phyloP scores from a whole-genome alignment of 2,888 invertebrate genomes.

The Napeogenes sylphis region DNA sequence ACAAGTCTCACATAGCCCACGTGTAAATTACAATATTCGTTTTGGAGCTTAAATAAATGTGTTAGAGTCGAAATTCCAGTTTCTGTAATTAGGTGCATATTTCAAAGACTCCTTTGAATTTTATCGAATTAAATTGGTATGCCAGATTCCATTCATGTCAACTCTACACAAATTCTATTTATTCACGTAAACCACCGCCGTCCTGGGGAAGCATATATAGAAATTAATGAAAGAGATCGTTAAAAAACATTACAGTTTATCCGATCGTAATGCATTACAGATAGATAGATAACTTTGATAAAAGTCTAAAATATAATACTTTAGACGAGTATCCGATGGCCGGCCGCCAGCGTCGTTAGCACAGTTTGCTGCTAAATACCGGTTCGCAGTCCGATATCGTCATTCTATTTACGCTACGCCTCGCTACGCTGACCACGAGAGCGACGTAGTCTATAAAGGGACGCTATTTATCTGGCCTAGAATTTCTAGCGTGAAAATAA shows the following conservation, averaged over 20 bases:
- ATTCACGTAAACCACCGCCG: not conserved
- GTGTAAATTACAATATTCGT: not conserved
- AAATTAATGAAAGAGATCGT: no score
- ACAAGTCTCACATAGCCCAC: constrained; percentile 2
- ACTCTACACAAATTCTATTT: not conserved
- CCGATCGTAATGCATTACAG: no score
- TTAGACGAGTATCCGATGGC: no score
- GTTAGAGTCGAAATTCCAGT: constrained; percentile 1
- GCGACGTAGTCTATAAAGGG: constrained; percentile 50
- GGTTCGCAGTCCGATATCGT: constrained; percentile 36
- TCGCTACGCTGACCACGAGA: constrained; percentile 54
- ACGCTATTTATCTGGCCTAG: constrained; percentile 59
- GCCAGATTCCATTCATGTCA: constrained; percentile 12
- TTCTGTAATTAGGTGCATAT: not conserved
- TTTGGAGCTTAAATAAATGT: not conserved
- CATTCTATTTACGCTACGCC: constrained; percentile 62
- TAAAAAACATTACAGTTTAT: no score
- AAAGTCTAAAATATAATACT: no score
- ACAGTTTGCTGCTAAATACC: constrained; percentile 31
- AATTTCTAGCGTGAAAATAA: constrained; percentile 51
- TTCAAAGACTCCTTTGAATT: constrained; percentile 10
- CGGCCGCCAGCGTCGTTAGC: no score
- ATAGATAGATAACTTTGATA: no score
- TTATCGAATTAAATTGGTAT: constrained; percentile 12
- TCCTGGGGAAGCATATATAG: not conserved